Base-by-base conservation (phyloP, 2,797 vertebrate species). In the Euphonia xanthogaster region DNA sequence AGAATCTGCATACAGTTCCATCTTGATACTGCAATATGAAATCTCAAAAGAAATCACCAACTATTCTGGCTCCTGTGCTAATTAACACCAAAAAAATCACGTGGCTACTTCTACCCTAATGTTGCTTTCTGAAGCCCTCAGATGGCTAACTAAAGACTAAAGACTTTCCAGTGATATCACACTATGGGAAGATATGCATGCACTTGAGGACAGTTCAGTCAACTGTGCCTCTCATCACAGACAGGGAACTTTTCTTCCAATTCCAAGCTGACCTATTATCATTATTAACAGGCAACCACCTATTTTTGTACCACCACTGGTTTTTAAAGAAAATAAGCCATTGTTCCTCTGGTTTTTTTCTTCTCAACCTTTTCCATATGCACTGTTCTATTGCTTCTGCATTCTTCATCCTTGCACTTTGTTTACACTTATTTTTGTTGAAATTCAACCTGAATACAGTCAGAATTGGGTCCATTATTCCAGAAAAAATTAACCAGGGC, bases 211-310 rank as follows among this genome's bases (percentile, higher is more conserved):
- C 16, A 39, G 19, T 45, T 47, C 28, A 72, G 39, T 27, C 3
- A 9, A 12, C 53, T 62, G 3, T 4, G 40, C 4, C 19, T 57
- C 42, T 54, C 1, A 0, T 28, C 37, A n/a, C 0, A 90, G 21
- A 42, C 22, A 7, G n/a, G 8, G 6, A 80, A 74, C 23, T 42
- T 72, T 47, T 35, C 31, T 83, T 61, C 35, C 57, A 48, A 51
- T 3, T 78, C 15, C 9, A 45, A 84, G 10, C 5, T 60, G 39
- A 54, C 4, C 62, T 55, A 33, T 51, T 53, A 74, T 22, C 8
- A 7, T 77, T 57, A 57, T 33, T 39, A 87, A 65, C 0, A 78
- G 30, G 20, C 3, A 9, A 84, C 23, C 39, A 62, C 11, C 15
- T 18, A 30, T 42, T 85, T 67, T 40, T 40, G 9, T 24, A 73